phyloP scores from a whole-genome alignment of 2,888 invertebrate genomes.

The Halocaridina rubra region DNA sequence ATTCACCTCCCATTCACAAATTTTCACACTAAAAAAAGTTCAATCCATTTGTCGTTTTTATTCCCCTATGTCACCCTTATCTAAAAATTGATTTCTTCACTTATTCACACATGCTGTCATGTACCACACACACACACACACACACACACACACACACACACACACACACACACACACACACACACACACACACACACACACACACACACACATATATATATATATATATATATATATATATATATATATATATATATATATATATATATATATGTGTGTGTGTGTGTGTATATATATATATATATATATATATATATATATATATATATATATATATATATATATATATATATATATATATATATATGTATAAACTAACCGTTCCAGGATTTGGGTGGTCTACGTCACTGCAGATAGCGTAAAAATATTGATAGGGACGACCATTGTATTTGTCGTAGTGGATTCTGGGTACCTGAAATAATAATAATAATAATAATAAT shows the following conservation, averaged over 20 bases:
- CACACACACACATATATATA: background rate
- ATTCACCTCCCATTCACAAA: too few relatives aligned
- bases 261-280: background rate
- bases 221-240: background rate
- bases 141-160: too few relatives aligned
- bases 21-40: too few relatives aligned
- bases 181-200: background rate
- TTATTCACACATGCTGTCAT: too few relatives aligned
- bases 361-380: constrained; percentile 38
- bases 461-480: constrained; percentile 83
- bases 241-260: background rate
- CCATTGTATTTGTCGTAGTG: constrained; percentile 78
- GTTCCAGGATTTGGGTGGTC: constrained; percentile 81
- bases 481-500: background rate
- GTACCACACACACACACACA: too few relatives aligned
- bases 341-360: background rate
- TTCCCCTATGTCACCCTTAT: too few relatives aligned
- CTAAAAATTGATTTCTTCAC: too few relatives aligned
- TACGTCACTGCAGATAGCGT: constrained; percentile 87
- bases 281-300: background rate
- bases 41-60: too few relatives aligned
- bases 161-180: too few relatives aligned
- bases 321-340: background rate
- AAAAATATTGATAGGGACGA: constrained; percentile 83
- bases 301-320: background rate